Evolutionary conservation across 92 coral and sea anemone genomes (phyloP), one percentile per base, ranked within the genome.

Genomic region (Scolanthus callimorphus): DNA sequence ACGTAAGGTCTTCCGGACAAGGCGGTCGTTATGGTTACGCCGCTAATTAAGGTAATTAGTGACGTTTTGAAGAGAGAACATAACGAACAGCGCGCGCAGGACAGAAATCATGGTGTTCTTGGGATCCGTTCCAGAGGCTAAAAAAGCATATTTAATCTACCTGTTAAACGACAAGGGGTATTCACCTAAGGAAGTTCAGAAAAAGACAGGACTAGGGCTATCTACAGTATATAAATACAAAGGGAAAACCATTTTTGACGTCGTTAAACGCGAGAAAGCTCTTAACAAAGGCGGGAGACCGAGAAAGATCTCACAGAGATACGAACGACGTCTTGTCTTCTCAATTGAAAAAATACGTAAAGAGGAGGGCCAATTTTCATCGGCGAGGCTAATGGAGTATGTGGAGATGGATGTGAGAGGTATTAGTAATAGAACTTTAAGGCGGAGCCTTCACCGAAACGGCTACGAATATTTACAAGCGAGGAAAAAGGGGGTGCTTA

Each of bases 391-490:
- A 30, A 56, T 70, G 58, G 59, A 60, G 20, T 31, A 27, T 39
- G 62, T 56, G 19, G 31, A 31, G 1, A 51, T 60, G 25, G 10
- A 30, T 20, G 21, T 27, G 6, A 22, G 41, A 23, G 43, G 49
- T 9, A 49, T 57, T 23, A 51, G 66, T 25, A 46, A 34, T 11
- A 44, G 64, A 31, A 78, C 79, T 1, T 78, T 62, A 2, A 17
- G 59, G 2, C 62, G 85, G 1, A 4, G 21, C 17, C 9, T 70
- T 22, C 27, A 71, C 22, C 29, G 44, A 47, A 27, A 61, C 0
- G 64, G 79, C 8, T 78, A 71, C 39, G 23, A 28, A n/a, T 55
- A 29, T 49, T 46, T 71, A 2, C 79, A 70, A 78, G 49, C 79
- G 31, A 30, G 79, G 38, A 53, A 70, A 34, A 77, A 77, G 28